Conservation (phyloP, 2,888 invertebrate genomes). For the Chrysolina americana region DNA sequence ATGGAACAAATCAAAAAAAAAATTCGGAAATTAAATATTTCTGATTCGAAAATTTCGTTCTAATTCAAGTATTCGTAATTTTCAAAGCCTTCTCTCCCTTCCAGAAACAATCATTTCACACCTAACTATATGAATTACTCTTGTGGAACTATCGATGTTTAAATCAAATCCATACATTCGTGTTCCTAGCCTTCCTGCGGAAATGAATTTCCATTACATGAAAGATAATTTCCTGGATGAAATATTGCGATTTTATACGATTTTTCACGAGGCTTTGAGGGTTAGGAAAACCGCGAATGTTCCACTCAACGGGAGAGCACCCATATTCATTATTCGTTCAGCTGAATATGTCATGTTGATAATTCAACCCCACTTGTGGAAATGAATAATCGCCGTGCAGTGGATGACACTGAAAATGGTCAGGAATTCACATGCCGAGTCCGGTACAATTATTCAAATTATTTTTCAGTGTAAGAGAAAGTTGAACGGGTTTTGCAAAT, state of each 20-base stretch:
- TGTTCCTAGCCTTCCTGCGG: not conserved
- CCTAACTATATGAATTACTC: too few species aligned
- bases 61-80: too few species aligned
- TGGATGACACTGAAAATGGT: constrained; percentile 25
- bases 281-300: constrained; percentile 8
- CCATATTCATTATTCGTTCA: constrained; percentile 21
- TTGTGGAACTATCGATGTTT: constrained; percentile 6
- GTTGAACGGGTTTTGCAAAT: not conserved
- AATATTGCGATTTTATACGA: constrained; percentile 22
- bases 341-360: constrained; percentile 22
- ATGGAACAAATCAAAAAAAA: too few species aligned
- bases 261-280: constrained; percentile 11
- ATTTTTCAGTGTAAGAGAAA: not conserved
- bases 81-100: too few species aligned
- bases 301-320: constrained; percentile 21
- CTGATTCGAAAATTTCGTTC: too few species aligned
- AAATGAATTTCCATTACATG: constrained; percentile 21
- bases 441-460: constrained; percentile 11
- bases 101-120: too few species aligned
- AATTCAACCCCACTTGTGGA: constrained; percentile 27
- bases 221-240: constrained; percentile 19
- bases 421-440: not conserved
- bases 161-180: not conserved
- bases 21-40: too few species aligned
- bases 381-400: constrained; percentile 27